These are phyloP conservation scores for Acromyrmex heyeri DNA, from an alignment of 1,140 invertebrate species.

Conservation along the genomic window DNA sequence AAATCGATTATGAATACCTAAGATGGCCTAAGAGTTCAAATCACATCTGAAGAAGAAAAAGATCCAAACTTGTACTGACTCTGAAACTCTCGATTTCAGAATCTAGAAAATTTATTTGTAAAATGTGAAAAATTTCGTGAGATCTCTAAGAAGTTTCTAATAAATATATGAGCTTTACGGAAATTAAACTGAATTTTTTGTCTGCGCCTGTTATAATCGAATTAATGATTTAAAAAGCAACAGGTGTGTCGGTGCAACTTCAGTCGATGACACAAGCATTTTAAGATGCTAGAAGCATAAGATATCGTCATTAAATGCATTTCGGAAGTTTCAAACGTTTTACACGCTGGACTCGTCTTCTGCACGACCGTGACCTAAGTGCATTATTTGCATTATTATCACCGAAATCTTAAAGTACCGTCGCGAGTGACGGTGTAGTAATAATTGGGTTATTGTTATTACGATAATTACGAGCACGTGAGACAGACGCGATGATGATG, in stretches of 20 bases:
- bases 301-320: slow-evolving; percentile 18
- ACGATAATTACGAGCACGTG: background rate
- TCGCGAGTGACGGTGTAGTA: background rate
- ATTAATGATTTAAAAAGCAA: slow-evolving; percentile 2
- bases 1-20: too few species aligned
- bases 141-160: background rate
- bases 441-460: slow-evolving; percentile 5
- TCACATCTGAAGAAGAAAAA: background rate
- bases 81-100: background rate
- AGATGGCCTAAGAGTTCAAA: background rate
- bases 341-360: slow-evolving; percentile 20
- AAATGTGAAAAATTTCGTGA: background rate
- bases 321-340: slow-evolving; percentile 15
- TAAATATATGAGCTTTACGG: background rate
- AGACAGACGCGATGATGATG: background rate
- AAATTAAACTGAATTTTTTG: background rate
- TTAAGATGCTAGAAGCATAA: slow-evolving; percentile 28
- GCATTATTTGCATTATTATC: slow-evolving; percentile 42
- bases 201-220: background rate
- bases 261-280: slow-evolving; percentile 21
- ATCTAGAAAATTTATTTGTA: background rate
- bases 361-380: slow-evolving; percentile 19
- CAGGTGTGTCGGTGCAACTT: background rate
- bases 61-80: background rate
- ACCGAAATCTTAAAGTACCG: slow-evolving; percentile 12